Evolutionary conservation across 2,797 vertebrate genomes (phyloP).

Genomic region (Pteronotus mesoamericanus): DNA sequence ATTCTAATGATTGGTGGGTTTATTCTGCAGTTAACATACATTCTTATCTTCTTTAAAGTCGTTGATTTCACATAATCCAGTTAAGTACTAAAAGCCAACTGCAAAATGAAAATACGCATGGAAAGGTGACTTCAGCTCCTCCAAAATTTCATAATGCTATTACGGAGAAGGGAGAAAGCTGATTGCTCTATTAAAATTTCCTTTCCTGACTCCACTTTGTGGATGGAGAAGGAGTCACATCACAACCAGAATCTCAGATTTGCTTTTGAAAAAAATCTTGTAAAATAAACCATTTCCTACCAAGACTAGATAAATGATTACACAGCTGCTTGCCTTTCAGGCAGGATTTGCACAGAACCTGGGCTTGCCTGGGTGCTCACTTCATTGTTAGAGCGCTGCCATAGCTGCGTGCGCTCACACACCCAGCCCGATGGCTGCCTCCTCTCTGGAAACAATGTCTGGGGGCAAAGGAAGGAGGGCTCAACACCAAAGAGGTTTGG

Average conservation of each 20-base stretch:
- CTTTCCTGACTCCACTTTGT: background rate
- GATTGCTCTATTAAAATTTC: background rate
- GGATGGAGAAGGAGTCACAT: background rate
- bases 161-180: background rate
- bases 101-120: background rate
- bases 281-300: conserved; percentile 43
- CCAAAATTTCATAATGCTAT: background rate
- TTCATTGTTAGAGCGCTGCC: accelerated
- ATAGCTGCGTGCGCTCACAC: background rate
- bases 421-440: accelerated
- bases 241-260: background rate
- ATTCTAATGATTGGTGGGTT: conserved; percentile 54
- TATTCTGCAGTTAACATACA: conserved; percentile 57
- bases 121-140: background rate
- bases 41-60: background rate
- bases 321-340: background rate
- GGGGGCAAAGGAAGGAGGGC: background rate
- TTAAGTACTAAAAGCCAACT: background rate
- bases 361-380: background rate
- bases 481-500: background rate
- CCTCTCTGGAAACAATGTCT: background rate
- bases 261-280: conserved; percentile 12
- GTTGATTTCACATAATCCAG: conserved; percentile 9
- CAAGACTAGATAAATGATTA: background rate
- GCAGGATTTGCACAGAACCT: background rate